Percentiles rank a stretch among this genome's conserved stretches.
Evolutionary conservation across 2,113 vertebrate genomes (phyloP).

Genomic region (Passer domesticus): DNA sequence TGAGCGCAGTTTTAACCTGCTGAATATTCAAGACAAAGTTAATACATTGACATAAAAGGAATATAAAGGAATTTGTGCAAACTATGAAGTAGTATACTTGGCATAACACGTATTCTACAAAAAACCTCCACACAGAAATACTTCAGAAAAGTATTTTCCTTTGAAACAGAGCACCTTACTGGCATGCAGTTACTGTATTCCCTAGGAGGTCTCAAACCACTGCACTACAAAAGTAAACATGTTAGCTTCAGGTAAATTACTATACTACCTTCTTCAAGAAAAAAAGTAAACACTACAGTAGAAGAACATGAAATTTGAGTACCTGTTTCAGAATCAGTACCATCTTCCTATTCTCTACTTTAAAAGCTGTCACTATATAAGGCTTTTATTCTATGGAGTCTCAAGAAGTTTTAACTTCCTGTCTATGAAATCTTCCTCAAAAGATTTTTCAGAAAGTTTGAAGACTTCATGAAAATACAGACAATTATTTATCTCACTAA

Average conservation of each 20-base stretch:
- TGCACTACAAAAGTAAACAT: background rate
- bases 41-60: background rate
- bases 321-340: background rate
- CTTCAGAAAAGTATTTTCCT: background rate
- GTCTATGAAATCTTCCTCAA: background rate
- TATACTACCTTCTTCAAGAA: background rate
- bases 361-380: background rate
- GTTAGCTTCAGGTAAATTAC: background rate
- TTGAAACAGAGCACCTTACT: background rate
- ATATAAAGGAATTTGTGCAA: background rate
- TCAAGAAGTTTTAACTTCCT: background rate
- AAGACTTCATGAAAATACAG: background rate
- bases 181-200: background rate
- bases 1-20: slow-evolving; percentile 94
- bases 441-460: background rate
- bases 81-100: background rate
- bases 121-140: background rate
- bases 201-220: background rate
- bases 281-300: background rate
- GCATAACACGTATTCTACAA: background rate
- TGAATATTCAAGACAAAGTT: slow-evolving; percentile 70
- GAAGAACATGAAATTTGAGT: background rate
- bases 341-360: background rate
- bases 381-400: background rate
- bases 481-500: background rate